A percentile compares a stretch with the other conserved stretches of the same genome.
Conservation (phyloP, 2,888 invertebrate species). For the Girardia tigrina region DNA sequence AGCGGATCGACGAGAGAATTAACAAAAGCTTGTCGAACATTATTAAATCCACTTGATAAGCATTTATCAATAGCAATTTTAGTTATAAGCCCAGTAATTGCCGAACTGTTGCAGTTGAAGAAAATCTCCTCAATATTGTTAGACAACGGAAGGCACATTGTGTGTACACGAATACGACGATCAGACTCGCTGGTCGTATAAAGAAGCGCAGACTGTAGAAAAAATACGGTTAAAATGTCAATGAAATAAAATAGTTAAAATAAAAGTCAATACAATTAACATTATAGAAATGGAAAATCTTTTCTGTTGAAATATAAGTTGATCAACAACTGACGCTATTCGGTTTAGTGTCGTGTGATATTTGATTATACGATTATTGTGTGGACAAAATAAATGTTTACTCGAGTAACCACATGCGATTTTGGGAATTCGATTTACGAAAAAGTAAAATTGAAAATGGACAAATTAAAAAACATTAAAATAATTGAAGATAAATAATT, state of each 20-base stretch:
- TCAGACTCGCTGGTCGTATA: constrained; percentile 92
- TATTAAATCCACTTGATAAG: constrained; percentile 47
- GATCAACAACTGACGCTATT: too few species aligned
- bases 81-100: constrained; percentile 63
- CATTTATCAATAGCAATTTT: constrained; percentile 63
- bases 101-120: constrained; percentile 76
- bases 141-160: constrained; percentile 78
- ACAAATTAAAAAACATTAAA: too few species aligned
- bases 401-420: too few species aligned
- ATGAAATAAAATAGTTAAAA: neutral
- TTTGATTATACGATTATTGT: too few species aligned
- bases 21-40: constrained; percentile 86
- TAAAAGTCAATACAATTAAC: too few species aligned
- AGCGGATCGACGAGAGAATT: constrained; percentile 82
- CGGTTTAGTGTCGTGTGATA: too few species aligned
- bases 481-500: too few species aligned
- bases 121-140: constrained; percentile 70
- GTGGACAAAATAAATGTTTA: too few species aligned
- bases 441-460: too few species aligned
- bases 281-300: too few species aligned
- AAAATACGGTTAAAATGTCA: constrained; percentile 56
- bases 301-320: too few species aligned
- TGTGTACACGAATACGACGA: constrained; percentile 88
- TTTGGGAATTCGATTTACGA: too few species aligned
- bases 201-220: constrained; percentile 89